Conservation (phyloP, 2,113 vertebrate genomes). For the Asarcornis scutulata region DNA sequence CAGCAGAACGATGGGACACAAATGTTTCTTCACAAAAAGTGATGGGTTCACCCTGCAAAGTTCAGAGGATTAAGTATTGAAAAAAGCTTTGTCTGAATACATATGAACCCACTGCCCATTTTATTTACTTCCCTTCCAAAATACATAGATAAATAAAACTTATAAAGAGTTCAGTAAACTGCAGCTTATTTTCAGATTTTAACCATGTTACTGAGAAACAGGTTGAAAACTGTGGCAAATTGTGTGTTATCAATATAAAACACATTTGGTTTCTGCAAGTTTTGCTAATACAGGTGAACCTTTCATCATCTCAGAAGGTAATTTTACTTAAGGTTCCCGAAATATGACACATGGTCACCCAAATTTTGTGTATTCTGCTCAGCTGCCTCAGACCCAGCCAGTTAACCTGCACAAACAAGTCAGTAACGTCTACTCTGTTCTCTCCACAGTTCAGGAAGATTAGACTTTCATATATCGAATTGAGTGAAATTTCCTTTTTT, state of each 20-base stretch:
- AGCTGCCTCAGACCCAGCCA: background rate
- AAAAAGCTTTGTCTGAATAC: background rate
- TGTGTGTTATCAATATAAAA: background rate
- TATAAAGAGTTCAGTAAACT: rapidly evolving
- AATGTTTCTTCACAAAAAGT: slow-evolving; percentile 94
- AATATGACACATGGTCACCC: background rate
- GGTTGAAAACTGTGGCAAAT: background rate
- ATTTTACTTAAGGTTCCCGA: background rate
- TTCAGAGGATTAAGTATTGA: background rate
- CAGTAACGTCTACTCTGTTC: slow-evolving; percentile 26
- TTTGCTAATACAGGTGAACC: background rate
- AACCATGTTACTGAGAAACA: background rate
- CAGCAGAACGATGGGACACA: slow-evolving; percentile 90
- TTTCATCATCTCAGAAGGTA: background rate
- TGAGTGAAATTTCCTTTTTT: slow-evolving; percentile 48
- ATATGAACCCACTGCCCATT: background rate
- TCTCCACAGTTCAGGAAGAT: slow-evolving; percentile 26
- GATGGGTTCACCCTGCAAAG: slow-evolving; percentile 90
- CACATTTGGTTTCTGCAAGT: background rate
- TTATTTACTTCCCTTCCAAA: background rate
- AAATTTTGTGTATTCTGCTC: background rate
- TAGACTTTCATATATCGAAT: background rate
- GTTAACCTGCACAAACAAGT: background rate
- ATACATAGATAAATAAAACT: background rate
- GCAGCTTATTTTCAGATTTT: background rate